These are phyloP conservation scores for Aphidius gifuensis DNA, from an alignment of 1,140 invertebrate genomes.

Conservation along the genomic window DNA sequence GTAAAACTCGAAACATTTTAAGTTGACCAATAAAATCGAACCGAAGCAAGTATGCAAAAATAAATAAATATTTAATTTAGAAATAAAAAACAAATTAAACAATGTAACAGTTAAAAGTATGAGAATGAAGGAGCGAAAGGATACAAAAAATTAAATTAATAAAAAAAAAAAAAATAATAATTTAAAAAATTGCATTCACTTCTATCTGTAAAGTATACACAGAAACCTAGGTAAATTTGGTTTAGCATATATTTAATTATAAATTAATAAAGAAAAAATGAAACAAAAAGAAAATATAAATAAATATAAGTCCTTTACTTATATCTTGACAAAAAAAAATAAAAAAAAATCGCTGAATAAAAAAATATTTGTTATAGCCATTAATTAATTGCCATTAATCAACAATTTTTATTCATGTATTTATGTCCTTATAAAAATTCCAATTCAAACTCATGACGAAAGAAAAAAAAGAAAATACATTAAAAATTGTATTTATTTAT, in stretches of 20 bases:
- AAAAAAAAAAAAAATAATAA: slow-evolving; percentile 8
- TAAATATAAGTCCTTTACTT: background rate
- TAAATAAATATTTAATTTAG: background rate
- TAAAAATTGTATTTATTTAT: background rate
- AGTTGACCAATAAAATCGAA: too few species aligned
- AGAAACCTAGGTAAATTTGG: slow-evolving; percentile 16
- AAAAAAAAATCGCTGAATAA: slow-evolving; percentile 11
- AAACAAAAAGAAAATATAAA: background rate
- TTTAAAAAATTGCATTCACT: slow-evolving; percentile 10
- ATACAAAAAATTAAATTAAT: slow-evolving; percentile 14
- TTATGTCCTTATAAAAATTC: background rate
- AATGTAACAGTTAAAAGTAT: slow-evolving; percentile 9
- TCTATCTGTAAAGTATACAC: slow-evolving; percentile 16
- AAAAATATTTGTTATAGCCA: slow-evolving; percentile 7
- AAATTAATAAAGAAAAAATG: background rate
- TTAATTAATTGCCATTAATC: slow-evolving; percentile 15
- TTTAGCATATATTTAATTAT: too few species aligned
- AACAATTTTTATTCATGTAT: slow-evolving; percentile 10
- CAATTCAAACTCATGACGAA: slow-evolving; percentile 3
- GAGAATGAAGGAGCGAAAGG: slow-evolving; percentile 15
- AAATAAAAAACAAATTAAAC: background rate
- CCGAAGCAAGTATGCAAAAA: too few species aligned
- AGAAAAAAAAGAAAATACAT: background rate
- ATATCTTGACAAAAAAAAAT: slow-evolving; percentile 1
- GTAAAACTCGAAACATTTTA: too few species aligned